These are phyloP conservation scores for Araneus ventricosus DNA, from an alignment of 1,140 invertebrate genomes.

Conservation along the genomic window DNA sequence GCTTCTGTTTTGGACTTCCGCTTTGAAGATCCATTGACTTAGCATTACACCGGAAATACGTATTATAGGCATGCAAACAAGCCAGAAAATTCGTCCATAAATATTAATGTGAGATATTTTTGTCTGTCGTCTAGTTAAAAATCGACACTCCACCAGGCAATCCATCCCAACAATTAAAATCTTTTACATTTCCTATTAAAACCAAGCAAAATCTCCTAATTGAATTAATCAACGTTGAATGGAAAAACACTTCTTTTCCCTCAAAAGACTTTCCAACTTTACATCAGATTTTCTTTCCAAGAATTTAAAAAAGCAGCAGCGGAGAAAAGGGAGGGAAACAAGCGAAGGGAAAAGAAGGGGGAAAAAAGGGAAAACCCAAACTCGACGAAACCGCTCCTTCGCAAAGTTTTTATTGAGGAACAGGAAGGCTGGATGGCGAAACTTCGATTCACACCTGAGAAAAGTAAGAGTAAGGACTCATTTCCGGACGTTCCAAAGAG, in stretches of 20 bases:
- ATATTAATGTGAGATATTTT: too few species aligned
- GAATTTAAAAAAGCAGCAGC: neutral
- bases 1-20: too few species aligned
- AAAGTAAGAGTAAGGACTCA: conserved; percentile 53
- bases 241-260: neutral
- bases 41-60: too few species aligned
- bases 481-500: conserved; percentile 22
- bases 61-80: too few species aligned
- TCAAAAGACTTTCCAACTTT: conserved; percentile 6
- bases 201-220: neutral
- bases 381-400: neutral
- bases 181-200: too few species aligned
- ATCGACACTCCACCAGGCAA: too few species aligned
- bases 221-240: neutral
- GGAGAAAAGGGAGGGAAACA: neutral
- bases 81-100: too few species aligned
- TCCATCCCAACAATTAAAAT: too few species aligned
- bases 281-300: neutral
- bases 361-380: neutral
- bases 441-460: conserved; percentile 42
- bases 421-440: conserved; percentile 23
- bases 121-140: too few species aligned
- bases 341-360: neutral
- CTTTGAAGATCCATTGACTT: too few species aligned
- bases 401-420: conserved; percentile 24